These are phyloP conservation scores for Drosophila anomalipes DNA, from an alignment of 2,888 invertebrate species.

Conservation along the genomic window DNA sequence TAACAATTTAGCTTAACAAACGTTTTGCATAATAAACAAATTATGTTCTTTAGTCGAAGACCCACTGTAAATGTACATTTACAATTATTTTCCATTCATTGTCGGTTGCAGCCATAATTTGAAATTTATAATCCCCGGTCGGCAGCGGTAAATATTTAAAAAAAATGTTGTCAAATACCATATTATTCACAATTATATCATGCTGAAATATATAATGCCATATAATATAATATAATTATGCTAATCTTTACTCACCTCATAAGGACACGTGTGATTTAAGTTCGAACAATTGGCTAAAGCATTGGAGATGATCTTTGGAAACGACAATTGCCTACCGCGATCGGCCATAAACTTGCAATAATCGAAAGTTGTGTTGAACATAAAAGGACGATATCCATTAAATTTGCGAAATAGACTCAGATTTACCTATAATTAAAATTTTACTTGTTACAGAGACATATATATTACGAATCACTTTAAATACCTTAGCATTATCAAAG, in stretches of 20 bases:
- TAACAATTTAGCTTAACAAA: too few species aligned
- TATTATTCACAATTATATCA: slow-evolving; percentile 2
- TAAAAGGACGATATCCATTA: not conserved
- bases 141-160: not conserved
- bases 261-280: slow-evolving; percentile 32
- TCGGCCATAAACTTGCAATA: slow-evolving; percentile 17
- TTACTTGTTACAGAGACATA: not conserved
- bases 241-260: not conserved
- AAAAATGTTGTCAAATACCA: not conserved
- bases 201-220: slow-evolving; percentile 12
- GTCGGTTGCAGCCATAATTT: not conserved
- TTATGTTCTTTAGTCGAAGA: not conserved
- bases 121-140: not conserved
- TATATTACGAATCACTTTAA: not conserved
- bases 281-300: not conserved
- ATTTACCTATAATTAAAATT: slow-evolving; percentile 13
- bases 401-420: not conserved
- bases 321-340: not conserved
- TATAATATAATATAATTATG: not conserved
- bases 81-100: not conserved
- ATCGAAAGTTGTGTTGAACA: slow-evolving; percentile 16
- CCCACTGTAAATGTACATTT: not conserved
- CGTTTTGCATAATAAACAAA: not conserved
- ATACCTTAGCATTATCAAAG: slow-evolving; percentile 15
- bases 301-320: not conserved